Percentiles rank a stretch among this genome's conserved stretches.
phyloP scores from a whole-genome alignment of 2,888 invertebrate genomes.

The Litoditis marina region DNA sequence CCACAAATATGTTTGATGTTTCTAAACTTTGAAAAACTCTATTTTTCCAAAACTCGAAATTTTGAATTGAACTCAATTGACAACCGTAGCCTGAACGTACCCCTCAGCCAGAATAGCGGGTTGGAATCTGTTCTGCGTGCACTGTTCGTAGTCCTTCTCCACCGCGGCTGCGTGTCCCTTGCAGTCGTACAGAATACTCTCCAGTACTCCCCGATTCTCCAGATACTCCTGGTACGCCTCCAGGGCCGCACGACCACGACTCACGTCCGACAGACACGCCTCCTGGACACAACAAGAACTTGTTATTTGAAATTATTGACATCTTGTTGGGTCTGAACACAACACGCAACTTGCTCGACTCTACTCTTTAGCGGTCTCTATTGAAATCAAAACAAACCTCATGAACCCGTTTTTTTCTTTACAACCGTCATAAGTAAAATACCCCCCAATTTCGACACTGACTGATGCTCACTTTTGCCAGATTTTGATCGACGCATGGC shows the following conservation, averaged over 20 bases:
- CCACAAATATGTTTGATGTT: neutral
- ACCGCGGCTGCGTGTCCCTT: slow-evolving; percentile 38
- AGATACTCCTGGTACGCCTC: slow-evolving; percentile 46
- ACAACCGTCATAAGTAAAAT: no score
- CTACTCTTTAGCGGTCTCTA: no score
- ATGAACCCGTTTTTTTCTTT: no score
- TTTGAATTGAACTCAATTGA: neutral
- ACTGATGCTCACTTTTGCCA: no score
- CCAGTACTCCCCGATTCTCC: slow-evolving; percentile 50
- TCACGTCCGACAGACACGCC: slow-evolving; percentile 8
- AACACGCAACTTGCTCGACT: no score
- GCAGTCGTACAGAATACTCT: slow-evolving; percentile 51
- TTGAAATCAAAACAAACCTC: no score
- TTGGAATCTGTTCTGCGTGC: slow-evolving; percentile 23
- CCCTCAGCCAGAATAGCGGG: slow-evolving; percentile 21
- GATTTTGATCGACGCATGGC: no score
- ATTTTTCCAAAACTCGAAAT: slow-evolving; percentile 1
- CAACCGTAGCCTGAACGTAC: slow-evolving; percentile 4
- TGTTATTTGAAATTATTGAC: no score
- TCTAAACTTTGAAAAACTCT: neutral
- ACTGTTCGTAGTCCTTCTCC: slow-evolving; percentile 26
- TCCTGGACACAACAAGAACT: slow-evolving; percentile 7
- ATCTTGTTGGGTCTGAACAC: no score
- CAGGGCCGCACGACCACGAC: slow-evolving; percentile 34
- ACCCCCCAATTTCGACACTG: no score